phyloP scores from a whole-genome alignment of 2,888 invertebrate species.

The Limnephilus rhombicus region DNA sequence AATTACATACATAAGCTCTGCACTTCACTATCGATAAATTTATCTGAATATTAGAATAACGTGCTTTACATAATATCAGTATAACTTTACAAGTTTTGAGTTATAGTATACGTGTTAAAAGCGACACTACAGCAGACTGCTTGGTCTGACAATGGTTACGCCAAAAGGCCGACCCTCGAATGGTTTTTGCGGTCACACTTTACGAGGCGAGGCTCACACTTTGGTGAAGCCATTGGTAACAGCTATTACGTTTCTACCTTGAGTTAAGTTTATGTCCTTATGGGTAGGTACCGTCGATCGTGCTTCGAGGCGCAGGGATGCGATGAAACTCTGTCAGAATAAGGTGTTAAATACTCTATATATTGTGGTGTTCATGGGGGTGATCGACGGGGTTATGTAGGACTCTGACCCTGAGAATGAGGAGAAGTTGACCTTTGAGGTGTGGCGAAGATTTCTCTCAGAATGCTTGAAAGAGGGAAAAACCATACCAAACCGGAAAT shows the following conservation, averaged over 20 bases:
- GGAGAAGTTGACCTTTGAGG: neutral
- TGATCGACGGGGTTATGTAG: neutral
- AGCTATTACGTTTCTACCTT: neutral
- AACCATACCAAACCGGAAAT: too few species aligned
- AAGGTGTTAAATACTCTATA: neutral
- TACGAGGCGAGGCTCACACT: neutral
- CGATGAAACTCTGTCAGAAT: neutral
- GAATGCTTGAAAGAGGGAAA: too few species aligned
- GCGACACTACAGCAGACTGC: neutral
- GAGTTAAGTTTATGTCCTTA: neutral
- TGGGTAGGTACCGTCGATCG: neutral
- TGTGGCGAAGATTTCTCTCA: neutral
- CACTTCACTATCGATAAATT: too few species aligned
- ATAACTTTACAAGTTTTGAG: neutral
- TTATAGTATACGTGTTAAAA: neutral
- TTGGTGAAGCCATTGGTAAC: neutral
- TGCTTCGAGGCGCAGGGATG: neutral
- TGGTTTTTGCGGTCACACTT: neutral
- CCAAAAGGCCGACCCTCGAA: neutral
- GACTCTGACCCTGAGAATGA: neutral
- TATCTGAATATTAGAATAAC: too few species aligned
- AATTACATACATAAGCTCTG: too few species aligned
- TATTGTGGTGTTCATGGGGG: neutral
- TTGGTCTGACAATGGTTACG: neutral
- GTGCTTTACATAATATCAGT: too few species aligned